phyloP scores from a whole-genome alignment of 2,888 invertebrate genomes.

The Fragum fragum region DNA sequence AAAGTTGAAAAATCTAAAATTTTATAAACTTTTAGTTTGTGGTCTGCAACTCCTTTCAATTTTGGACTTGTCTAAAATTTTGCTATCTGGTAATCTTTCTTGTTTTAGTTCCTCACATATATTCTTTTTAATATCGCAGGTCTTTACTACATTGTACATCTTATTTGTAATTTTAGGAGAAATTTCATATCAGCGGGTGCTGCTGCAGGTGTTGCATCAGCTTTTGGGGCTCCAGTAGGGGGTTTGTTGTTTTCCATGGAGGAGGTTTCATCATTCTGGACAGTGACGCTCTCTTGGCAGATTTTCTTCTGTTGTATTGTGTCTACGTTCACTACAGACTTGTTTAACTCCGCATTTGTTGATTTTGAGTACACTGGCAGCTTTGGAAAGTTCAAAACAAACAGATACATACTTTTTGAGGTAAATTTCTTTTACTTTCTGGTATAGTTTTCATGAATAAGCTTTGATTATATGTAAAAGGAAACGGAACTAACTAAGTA shows the following conservation, averaged over 20 bases:
- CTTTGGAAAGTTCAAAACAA: conserved; percentile 86
- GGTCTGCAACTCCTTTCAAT: too few species aligned
- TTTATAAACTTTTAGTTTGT: too few species aligned
- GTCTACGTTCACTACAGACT: conserved; percentile 85
- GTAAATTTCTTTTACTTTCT: conserved; percentile 74
- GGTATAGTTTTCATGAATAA: too few species aligned
- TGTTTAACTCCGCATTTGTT: conserved; percentile 85
- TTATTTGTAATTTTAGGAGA: conserved; percentile 75
- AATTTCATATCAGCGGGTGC: conserved; percentile 87
- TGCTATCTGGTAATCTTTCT: too few species aligned
- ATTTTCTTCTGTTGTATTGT: conserved; percentile 88
- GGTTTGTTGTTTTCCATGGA: conserved; percentile 88
- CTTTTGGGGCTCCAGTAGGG: conserved; percentile 87
- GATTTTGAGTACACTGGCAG: conserved; percentile 82
- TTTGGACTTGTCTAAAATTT: too few species aligned
- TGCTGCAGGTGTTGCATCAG: conserved; percentile 87
- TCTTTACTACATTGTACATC: too few species aligned
- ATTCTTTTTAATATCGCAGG: too few species aligned
- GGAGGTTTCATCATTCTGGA: conserved; percentile 88
- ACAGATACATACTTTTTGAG: conserved; percentile 85
- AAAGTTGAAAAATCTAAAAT: too few species aligned
- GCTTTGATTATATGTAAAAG: too few species aligned
- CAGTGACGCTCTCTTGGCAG: conserved; percentile 87
- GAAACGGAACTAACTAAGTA: too few species aligned
- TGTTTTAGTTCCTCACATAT: too few species aligned